These are phyloP conservation scores for Limnodromus scolopaceus DNA, from an alignment of 2,797 vertebrate species.

Conservation along the genomic window DNA sequence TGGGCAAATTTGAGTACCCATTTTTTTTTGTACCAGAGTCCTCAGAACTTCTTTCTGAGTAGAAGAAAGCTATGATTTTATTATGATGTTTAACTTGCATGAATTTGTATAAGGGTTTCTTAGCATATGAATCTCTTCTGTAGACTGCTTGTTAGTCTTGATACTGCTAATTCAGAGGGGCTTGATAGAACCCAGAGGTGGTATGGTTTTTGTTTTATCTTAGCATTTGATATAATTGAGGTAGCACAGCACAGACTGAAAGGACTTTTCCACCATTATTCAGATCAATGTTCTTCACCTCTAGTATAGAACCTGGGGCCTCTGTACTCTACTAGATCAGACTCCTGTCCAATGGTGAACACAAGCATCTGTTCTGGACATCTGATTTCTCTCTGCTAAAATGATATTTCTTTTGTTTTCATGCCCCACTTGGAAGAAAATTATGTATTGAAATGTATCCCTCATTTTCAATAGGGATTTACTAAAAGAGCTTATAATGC, in stretches of 20 bases:
- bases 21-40: background rate
- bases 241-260: background rate
- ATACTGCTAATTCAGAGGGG: background rate
- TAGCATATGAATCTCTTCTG: background rate
- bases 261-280: background rate
- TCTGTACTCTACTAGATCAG: background rate
- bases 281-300: background rate
- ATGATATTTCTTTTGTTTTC: background rate
- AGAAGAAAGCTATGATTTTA: background rate
- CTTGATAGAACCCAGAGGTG: background rate
- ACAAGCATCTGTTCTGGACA: background rate
- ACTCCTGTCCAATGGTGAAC: background rate
- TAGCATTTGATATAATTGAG: background rate
- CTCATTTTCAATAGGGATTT: background rate
- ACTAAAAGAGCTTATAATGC: background rate
- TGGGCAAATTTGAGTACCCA: rapidly evolving
- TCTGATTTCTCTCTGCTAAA: background rate
- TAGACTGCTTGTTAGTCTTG: background rate
- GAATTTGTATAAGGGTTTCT: background rate
- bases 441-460: background rate
- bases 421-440: background rate
- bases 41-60: background rate
- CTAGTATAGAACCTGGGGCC: background rate
- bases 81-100: background rate
- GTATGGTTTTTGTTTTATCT: background rate